Evolutionary conservation across 2,113 vertebrate genomes (phyloP), one percentile per base, ranked within the genome.

Genomic region (Psilopogon haemacephalus): DNA sequence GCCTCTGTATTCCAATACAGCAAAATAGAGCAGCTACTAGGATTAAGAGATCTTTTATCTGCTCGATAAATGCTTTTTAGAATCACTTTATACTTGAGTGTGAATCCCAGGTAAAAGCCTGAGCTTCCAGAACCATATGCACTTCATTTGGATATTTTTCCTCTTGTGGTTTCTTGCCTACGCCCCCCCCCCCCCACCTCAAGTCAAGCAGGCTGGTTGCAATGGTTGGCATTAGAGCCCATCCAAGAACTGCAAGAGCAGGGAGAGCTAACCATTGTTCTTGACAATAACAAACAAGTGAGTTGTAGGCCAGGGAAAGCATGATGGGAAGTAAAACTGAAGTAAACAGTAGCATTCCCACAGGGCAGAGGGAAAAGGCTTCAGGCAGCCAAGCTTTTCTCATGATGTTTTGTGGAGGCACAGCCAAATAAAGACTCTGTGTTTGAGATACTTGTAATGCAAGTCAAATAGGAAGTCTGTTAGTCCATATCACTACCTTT

Each of bases 141-240:
- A 68, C 37, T 76, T 20, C 4, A 56, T 62, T 50, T 62, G 8
- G 44, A 21, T n/a, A 24, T 52, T 32, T 48, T 24, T 26, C 16
- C 30, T 69, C 37, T 15, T 28, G 2, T 44, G 33, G 3, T 27
- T 55, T 68, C 48, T 55, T 82, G 33, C 33, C 28, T n/a, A 26
- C 11, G 6, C 5, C 20, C 1, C 69, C 5, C n/a, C 5, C 1
- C 11, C 69, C 65, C 48, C 50, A 17, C n/a, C n/a, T n/a, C n/a
- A 56, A 35, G 38, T 32, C 52, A 72, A 30, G 11, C 20, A 75
- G 78, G 13, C 28, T n/a, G 2, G 3, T 69, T 69, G 27, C 55
- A 60, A 11, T 69, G 30, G 26, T 40, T 73, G 42, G 33, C 27
- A 13, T 68, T 80, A 70, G 20, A 91, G 37, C 6, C 64, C 42